Conservation (phyloP, 2,888 invertebrate species). For the Crepidodera aurea region DNA sequence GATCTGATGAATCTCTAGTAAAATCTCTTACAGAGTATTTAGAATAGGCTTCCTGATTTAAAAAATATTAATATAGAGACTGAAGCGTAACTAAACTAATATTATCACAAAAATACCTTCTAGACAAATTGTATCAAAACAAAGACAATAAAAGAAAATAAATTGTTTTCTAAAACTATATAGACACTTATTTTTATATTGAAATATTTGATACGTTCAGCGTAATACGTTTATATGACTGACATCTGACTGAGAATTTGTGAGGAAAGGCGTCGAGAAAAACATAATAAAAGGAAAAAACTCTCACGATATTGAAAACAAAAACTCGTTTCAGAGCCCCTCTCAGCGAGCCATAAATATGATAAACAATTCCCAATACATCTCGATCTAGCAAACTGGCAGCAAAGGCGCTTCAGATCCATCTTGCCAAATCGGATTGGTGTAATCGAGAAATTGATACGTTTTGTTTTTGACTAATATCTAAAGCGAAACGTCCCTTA, state of each 20-base stretch:
- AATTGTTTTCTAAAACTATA: constrained; percentile 1
- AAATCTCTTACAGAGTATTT: no score
- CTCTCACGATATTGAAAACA: constrained; percentile 14
- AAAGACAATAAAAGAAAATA: not conserved
- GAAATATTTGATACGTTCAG: constrained; percentile 6
- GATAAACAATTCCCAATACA: constrained; percentile 28
- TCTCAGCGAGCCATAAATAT: constrained; percentile 18
- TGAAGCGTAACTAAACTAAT: no score
- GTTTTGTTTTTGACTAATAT: constrained; percentile 30
- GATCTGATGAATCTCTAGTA: no score
- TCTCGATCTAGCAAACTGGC: constrained; percentile 21
- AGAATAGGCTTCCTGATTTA: no score
- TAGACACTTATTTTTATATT: not conserved
- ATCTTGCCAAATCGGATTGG: constrained; percentile 30
- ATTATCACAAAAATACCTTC: no score
- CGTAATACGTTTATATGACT: not conserved
- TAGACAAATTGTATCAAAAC: not conserved
- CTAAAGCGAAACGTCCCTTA: not conserved
- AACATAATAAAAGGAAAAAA: constrained; percentile 11
- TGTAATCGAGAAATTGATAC: constrained; percentile 33
- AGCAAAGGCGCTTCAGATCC: constrained; percentile 28
- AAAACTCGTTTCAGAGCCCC: constrained; percentile 9
- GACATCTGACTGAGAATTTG: constrained; percentile 4
- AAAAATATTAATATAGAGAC: no score
- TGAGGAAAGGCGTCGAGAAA: not conserved